phyloP scores from a whole-genome alignment of 2,888 invertebrate genomes.

The Icerya purchasi region DNA sequence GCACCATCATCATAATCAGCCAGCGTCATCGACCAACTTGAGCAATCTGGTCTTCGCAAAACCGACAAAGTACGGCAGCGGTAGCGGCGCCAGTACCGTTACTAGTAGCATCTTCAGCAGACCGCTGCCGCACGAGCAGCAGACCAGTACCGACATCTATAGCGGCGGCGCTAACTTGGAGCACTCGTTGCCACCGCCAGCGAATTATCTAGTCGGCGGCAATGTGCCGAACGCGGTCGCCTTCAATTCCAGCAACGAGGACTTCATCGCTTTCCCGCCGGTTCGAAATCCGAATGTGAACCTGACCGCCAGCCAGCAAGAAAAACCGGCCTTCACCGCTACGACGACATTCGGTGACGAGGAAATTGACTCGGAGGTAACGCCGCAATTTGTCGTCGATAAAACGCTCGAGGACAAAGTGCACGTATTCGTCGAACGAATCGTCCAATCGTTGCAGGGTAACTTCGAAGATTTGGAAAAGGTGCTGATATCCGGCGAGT shows the following conservation, averaged over 20 bases:
- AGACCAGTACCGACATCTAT: not conserved
- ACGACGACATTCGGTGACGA: conserved; percentile 27
- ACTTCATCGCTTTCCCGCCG: conserved; percentile 60
- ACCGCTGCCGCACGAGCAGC: not conserved
- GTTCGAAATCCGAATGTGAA: conserved; percentile 65
- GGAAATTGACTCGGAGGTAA: conserved; percentile 43
- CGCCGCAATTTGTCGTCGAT: conserved; percentile 60
- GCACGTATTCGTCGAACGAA: conserved; percentile 59
- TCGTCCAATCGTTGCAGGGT: conserved; percentile 59
- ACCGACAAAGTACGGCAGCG: not conserved
- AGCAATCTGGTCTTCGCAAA: conserved; percentile 1
- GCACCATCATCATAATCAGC: conserved; percentile 2
- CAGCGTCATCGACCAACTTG: not conserved
- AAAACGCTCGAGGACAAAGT: conserved; percentile 54
- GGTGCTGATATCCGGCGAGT: conserved; percentile 37
- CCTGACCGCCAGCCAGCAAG: conserved; percentile 34
- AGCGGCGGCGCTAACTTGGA: not conserved
- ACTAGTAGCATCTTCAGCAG: conserved; percentile 3
- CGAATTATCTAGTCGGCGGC: not conserved
- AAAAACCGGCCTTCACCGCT: conserved; percentile 21
- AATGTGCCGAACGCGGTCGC: not conserved
- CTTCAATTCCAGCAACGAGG: conserved; percentile 28
- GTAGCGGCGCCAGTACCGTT: not conserved
- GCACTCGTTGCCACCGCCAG: not conserved
- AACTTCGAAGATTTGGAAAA: conserved; percentile 63